Evolutionary conservation across 2,797 vertebrate species (phyloP).

Genomic region (Chrysolophus pictus): DNA sequence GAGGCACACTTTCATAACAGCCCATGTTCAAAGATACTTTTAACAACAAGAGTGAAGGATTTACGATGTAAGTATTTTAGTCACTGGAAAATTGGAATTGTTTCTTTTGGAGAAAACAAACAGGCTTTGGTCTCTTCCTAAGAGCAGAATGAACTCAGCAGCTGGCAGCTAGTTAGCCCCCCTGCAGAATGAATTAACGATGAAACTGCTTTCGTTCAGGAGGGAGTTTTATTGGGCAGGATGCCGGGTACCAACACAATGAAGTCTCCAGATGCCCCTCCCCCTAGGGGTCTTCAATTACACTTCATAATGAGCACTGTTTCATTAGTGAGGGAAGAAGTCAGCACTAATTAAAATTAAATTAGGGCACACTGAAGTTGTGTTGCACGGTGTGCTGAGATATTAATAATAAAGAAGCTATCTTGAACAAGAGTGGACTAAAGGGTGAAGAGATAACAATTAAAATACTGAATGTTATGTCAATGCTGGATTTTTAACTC

Average conservation of each 20-base stretch:
- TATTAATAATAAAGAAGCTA: slow-evolving; percentile 68
- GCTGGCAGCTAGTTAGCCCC: slow-evolving; percentile 50
- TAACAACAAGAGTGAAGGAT: slow-evolving; percentile 52
- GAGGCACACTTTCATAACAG: slow-evolving; percentile 36
- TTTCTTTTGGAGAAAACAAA: slow-evolving; percentile 66
- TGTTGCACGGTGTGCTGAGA: slow-evolving; percentile 61
- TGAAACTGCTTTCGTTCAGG: slow-evolving; percentile 66
- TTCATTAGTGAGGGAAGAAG: slow-evolving; percentile 78
- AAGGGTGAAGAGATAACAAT: slow-evolving; percentile 71
- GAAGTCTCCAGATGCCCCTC: slow-evolving; percentile 70
- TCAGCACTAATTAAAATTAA: slow-evolving; percentile 78
- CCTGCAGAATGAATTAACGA: slow-evolving; percentile 73
- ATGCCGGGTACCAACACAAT: slow-evolving; percentile 71
- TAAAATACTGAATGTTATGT: slow-evolving; percentile 48
- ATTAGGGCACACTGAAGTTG: slow-evolving; percentile 72
- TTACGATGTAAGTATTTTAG: slow-evolving; percentile 53
- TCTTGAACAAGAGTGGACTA: slow-evolving; percentile 56
- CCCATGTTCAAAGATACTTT: slow-evolving; percentile 55
- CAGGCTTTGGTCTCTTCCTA: slow-evolving; percentile 50
- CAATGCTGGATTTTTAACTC: slow-evolving; percentile 42
- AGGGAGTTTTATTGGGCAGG: slow-evolving; percentile 71
- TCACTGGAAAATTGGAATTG: slow-evolving; percentile 56
- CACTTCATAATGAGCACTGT: slow-evolving; percentile 76
- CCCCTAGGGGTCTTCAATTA: slow-evolving; percentile 79
- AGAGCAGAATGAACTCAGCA: slow-evolving; percentile 43